Conservation (phyloP, 2,113 vertebrate genomes). For the Jacana jacana region DNA sequence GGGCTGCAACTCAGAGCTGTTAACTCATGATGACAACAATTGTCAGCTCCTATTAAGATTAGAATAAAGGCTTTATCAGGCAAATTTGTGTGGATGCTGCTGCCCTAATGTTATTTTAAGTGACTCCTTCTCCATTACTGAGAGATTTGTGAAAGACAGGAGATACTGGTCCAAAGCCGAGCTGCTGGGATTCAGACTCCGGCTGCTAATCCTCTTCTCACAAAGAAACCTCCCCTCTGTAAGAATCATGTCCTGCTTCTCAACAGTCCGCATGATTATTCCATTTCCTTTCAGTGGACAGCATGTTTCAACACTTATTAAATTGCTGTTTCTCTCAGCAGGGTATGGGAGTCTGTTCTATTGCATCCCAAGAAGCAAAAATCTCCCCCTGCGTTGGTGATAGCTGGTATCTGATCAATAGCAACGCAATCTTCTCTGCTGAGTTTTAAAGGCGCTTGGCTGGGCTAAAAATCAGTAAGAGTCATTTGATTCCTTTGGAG, state of each 20-base stretch:
- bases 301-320: background rate
- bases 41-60: constrained; percentile 43
- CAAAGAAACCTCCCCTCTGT: background rate
- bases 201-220: background rate
- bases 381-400: background rate
- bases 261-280: background rate
- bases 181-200: accelerated
- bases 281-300: background rate
- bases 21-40: constrained; percentile 30
- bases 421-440: background rate
- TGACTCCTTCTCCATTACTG: background rate
- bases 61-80: constrained; percentile 14
- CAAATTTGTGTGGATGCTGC: background rate
- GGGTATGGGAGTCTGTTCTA: background rate
- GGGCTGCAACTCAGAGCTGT: background rate
- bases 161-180: background rate
- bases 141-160: background rate
- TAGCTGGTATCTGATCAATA: background rate
- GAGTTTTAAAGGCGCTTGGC: background rate
- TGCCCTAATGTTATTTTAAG: background rate
- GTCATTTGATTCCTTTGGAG: background rate
- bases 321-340: background rate
- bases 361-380: background rate
- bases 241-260: background rate
- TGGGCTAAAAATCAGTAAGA: background rate